Conservation (phyloP, 2,797 vertebrate genomes). For the Onychomys torridus region DNA sequence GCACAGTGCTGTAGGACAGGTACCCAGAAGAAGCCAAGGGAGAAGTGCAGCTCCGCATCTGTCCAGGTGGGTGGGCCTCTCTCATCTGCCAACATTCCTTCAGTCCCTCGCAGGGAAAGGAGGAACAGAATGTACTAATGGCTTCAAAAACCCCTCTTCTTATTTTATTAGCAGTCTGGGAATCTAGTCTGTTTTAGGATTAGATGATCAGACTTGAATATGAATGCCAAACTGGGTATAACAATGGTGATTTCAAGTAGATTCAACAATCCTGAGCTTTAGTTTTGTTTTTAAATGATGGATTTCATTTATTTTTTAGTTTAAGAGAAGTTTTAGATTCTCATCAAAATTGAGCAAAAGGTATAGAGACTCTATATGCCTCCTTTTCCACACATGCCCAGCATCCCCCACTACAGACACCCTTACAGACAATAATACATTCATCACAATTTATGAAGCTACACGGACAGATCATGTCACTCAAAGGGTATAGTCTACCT, state of each 20-base stretch:
- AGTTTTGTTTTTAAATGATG: not conserved
- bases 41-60: not conserved
- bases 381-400: not conserved
- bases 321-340: constrained; percentile 8
- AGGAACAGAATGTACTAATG: not conserved
- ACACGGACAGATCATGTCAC: not conserved
- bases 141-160: not conserved
- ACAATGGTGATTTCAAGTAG: not conserved
- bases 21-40: not conserved
- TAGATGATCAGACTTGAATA: not conserved
- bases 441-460: not conserved
- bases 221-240: not conserved
- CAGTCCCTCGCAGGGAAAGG: not conserved
- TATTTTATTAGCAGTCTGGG: not conserved
- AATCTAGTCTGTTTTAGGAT: not conserved
- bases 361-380: not conserved
- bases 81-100: not conserved
- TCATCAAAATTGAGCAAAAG: not conserved
- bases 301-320: not conserved
- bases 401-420: not conserved
- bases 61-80: not conserved
- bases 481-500: not conserved
- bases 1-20: not conserved
- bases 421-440: fast-evolving
- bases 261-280: not conserved